Evolutionary conservation across 1,140 invertebrate species (phyloP), one percentile per base, ranked within the genome.

Genomic region (Drosophila busckii): DNA sequence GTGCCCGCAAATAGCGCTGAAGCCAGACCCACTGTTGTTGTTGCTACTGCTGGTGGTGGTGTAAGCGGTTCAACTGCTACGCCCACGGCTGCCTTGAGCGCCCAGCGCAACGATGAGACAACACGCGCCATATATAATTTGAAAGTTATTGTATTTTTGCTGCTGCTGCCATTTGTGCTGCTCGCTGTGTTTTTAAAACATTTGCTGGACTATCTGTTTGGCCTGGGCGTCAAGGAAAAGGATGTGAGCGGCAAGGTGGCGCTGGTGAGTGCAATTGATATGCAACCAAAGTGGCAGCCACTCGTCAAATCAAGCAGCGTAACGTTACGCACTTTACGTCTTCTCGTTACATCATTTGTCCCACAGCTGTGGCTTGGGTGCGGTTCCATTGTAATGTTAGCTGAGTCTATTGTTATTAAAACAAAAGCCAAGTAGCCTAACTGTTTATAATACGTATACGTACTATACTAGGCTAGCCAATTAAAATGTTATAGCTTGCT

Each of bases 171-270:
- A 0, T 31, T 86, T 20, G 50, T 86, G 1, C 12, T 86, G 12
- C 65, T 86, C 2, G 78, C 75, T 1, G 84, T 86, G 6, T 62
- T 73, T 2, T 65, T 86, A 0, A 86, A 86, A 40, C 84, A 86
- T 46, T 38, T 86, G 3, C 38, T 86, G 65, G 84, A 86, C 38
- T 86, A 86, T 31, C 67, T 86, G 1, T 86, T 86, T 13, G 56
- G 59, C 0, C 9, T 86, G 41, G 75, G 80, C 1, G 38, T 63
- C 3, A 84, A 83, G 45, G 84, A 86, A 31, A 86, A 86, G 69
- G 84, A 86, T 62, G 84, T 86, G 13, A 66, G 59, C 41, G 84
- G 84, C 12, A 86, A 86, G 50, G 84, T 86, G 55, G 84, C 80
- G 1, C 40, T 86, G 84, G 84, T 86, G 66, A 84, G 84, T 29